A percentile compares a stretch with the other conserved stretches of the same genome.
Conservation (phyloP, 2,888 invertebrate species). For the Acleris sparsana region DNA sequence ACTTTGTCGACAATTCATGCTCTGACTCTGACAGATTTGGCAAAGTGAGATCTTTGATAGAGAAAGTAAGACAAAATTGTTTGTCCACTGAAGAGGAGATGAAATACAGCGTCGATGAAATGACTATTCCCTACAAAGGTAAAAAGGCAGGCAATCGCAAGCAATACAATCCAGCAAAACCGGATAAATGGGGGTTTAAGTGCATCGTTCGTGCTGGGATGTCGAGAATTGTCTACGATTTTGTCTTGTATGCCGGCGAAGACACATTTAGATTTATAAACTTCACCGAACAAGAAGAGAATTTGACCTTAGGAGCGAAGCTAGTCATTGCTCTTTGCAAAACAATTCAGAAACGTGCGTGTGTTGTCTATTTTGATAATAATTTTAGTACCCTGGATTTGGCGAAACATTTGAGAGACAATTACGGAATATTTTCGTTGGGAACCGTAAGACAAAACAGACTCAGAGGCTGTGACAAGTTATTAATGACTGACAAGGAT, state of each 20-base stretch:
- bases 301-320: slow-evolving; percentile 44
- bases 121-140: slow-evolving; percentile 55
- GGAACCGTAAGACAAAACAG: slow-evolving; percentile 20
- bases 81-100: slow-evolving; percentile 43
- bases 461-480: slow-evolving; percentile 30
- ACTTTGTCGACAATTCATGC: slow-evolving; percentile 10
- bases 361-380: slow-evolving; percentile 31
- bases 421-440: slow-evolving; percentile 20
- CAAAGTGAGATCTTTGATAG: slow-evolving; percentile 41
- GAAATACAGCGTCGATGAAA: slow-evolving; percentile 50
- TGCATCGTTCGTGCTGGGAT: slow-evolving; percentile 47
- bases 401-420: slow-evolving; percentile 13
- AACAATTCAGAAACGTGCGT: slow-evolving; percentile 39
- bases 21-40: slow-evolving; percentile 38
- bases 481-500: slow-evolving; percentile 14
- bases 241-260: slow-evolving; percentile 49
- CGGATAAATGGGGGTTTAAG: slow-evolving; percentile 53
- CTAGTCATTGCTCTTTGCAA: slow-evolving; percentile 42
- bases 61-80: slow-evolving; percentile 40
- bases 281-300: slow-evolving; percentile 42
- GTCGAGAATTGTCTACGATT: slow-evolving; percentile 52
- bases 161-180: slow-evolving; percentile 53
- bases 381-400: slow-evolving; percentile 31
- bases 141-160: slow-evolving; percentile 47
- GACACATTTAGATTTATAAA: slow-evolving; percentile 44